Base-by-base conservation (phyloP, 2,888 invertebrate genomes). In the Eupithecia tripunctaria region DNA sequence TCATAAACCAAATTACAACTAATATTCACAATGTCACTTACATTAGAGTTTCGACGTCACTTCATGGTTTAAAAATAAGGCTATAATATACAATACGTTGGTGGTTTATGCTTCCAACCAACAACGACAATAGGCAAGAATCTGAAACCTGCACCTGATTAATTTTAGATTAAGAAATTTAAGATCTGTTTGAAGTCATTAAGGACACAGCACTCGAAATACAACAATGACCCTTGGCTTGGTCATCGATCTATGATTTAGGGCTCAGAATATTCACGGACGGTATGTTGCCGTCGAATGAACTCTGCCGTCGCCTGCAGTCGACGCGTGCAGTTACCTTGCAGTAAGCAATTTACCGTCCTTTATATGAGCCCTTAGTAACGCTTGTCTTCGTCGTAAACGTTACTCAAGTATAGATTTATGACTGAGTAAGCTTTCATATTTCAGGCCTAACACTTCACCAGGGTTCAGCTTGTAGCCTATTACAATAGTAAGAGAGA, bases 11-110 rank as follows among this genome's bases (percentile, higher is more conserved):
- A 63, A 36, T 32, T 63, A 63, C n/a, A 36, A 36, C 12, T 60
- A 60, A 21, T 63, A 36, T 36, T 63, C n/a, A 63, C 63, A 63
- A 60, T 29, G 63, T 63, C 36, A 32, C 62, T 32, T 32, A 62
- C 6, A 60, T 60, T 27, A 60, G 32, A 32, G 2, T 62, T 62
- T 60, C 29, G 74, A 25, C 2, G 1, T 25, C 43, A 43, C 14
- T 41, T 18, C 6, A 43, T 43, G 43, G 2, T n/a, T n/a, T 6
- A 43, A n/a, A 18, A 15, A 43, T 18, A 43, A 43, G 43, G 43
- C n/a, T n/a, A n/a, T n/a, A n/a, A n/a, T n/a, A n/a, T n/a, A n/a
- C 15, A 2, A 15, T 41, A 41, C 15, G 6, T 43, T 6, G 15
- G 18, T 18, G 15, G 47, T 51, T 3, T 21, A 47, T 7, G 8